Percentiles rank a stretch among this genome's conserved stretches.
Evolutionary conservation across 2,113 vertebrate species (phyloP).

Genomic region (Nibea coibor): DNA sequence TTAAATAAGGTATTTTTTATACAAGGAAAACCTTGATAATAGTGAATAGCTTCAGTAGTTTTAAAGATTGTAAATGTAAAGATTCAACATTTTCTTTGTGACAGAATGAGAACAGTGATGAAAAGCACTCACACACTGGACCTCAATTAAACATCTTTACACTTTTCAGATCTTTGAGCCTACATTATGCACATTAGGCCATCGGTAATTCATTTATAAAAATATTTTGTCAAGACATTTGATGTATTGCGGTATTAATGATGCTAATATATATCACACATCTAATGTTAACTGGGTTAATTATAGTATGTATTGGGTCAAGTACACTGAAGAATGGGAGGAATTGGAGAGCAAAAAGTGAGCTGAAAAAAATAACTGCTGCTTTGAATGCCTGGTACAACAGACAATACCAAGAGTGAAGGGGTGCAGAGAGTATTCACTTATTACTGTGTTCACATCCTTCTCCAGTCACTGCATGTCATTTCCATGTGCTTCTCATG

Average conservation of each 20-base stretch:
- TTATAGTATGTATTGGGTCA: background rate
- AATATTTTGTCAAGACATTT: background rate
- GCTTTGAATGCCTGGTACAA: background rate
- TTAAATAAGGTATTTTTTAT: slow-evolving; percentile 44
- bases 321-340: background rate
- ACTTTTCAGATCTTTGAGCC: background rate
- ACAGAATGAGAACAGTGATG: slow-evolving; percentile 56
- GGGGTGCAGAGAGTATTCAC: background rate
- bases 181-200: background rate
- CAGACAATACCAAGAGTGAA: background rate
- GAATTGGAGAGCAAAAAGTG: too few species aligned
- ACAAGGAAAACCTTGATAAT: slow-evolving; percentile 52
- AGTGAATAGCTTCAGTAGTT: slow-evolving; percentile 49
- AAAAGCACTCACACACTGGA: slow-evolving; percentile 35
- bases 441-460: slow-evolving; percentile 12
- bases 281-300: too few species aligned
- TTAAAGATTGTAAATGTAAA: slow-evolving; percentile 34
- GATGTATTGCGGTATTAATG: too few species aligned
- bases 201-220: background rate
- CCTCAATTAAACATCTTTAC: slow-evolving; percentile 26
- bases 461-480: background rate
- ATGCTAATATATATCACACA: background rate
- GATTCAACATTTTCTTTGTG: slow-evolving; percentile 31
- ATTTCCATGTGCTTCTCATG: background rate
- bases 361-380: background rate